A percentile compares a stretch with the other conserved stretches of the same genome.
Conservation (phyloP, 2,113 vertebrate species). For the Nesoenas mayeri region DNA sequence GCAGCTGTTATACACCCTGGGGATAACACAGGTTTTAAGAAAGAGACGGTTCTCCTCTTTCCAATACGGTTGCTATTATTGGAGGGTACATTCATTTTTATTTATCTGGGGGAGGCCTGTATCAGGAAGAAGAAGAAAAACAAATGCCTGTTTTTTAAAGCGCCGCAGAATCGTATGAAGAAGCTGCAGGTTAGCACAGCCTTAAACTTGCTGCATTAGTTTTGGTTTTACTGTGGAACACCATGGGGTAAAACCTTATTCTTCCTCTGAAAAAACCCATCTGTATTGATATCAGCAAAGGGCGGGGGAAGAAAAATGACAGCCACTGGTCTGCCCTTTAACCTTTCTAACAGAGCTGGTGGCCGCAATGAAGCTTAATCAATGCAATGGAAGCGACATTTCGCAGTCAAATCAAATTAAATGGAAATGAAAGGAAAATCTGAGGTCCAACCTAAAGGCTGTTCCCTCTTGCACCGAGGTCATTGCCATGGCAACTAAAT, state of each 20-base stretch:
- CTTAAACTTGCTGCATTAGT: conserved; percentile 14
- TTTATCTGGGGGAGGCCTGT: background rate
- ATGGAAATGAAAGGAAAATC: conserved; percentile 89
- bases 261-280: conserved; percentile 40
- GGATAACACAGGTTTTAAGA: background rate
- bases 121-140: background rate
- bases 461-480: conserved; percentile 77
- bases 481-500: conserved; percentile 78
- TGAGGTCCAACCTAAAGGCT: conserved; percentile 82
- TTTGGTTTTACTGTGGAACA: conserved; percentile 39
- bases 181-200: background rate
- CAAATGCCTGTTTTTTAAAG: background rate
- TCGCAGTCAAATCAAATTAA: conserved; percentile 95
- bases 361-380: conserved; percentile 87
- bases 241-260: conserved; percentile 22
- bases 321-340: conserved; percentile 75
- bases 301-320: conserved; percentile 52
- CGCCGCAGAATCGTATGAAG: background rate
- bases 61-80: background rate
- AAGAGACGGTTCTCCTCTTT: background rate
- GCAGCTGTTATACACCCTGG: background rate
- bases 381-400: conserved; percentile 92
- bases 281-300: conserved; percentile 71
- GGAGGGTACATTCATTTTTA: background rate
- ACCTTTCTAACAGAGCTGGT: conserved; percentile 81